These are phyloP conservation scores for Elegia similella DNA, from an alignment of 2,888 invertebrate genomes.

Conservation along the genomic window DNA sequence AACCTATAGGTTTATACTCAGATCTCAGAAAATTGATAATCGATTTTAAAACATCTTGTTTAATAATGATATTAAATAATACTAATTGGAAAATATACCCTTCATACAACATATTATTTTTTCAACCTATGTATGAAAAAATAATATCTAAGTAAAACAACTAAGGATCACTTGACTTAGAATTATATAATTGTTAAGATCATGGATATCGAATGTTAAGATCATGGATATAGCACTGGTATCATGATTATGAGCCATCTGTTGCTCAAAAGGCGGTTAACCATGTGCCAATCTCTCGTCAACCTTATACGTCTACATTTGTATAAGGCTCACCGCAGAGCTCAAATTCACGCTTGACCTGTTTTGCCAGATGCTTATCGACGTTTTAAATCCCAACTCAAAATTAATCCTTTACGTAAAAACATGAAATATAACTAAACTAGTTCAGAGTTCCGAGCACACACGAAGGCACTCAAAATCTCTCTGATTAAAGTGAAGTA, in stretches of 20 bases:
- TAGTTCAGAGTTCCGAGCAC: conserved; percentile 19
- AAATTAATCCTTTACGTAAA: background rate
- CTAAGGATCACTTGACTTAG: background rate
- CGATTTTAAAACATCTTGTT: too few species aligned
- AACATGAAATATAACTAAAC: conserved; percentile 1
- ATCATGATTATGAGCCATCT: conserved; percentile 27
- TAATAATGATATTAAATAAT: too few species aligned
- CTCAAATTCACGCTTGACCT: conserved; percentile 30
- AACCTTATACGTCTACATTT: conserved; percentile 25
- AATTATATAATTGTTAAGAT: too few species aligned
- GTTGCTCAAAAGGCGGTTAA: conserved; percentile 26
- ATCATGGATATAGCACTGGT: too few species aligned
- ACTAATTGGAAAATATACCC: too few species aligned
- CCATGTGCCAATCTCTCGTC: conserved; percentile 28
- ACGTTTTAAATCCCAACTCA: conserved; percentile 1
- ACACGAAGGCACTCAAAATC: conserved; percentile 27
- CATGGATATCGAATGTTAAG: too few species aligned
- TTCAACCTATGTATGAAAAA: too few species aligned
- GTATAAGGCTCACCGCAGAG: conserved; percentile 20
- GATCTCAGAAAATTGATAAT: too few species aligned
- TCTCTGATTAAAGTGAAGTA: conserved; percentile 32
- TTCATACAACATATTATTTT: too few species aligned
- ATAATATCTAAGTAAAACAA: too few species aligned
- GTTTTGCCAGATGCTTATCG: conserved; percentile 26
- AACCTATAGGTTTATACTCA: too few species aligned